phyloP scores from a whole-genome alignment of 2,797 vertebrate genomes.

The Tadarida brasiliensis region DNA sequence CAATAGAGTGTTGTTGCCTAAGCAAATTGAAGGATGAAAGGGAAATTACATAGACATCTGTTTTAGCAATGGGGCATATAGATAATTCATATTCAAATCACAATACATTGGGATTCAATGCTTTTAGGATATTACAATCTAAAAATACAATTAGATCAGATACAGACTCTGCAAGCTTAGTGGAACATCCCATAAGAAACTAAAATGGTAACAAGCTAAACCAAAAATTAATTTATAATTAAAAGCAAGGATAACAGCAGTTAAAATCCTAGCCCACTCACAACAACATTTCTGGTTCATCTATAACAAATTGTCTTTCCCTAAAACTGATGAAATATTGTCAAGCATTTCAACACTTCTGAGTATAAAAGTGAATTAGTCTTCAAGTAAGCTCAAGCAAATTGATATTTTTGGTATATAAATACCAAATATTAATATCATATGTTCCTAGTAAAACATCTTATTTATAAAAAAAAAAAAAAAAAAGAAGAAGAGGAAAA shows the following conservation, averaged over 20 bases:
- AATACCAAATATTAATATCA: slow-evolving; percentile 61
- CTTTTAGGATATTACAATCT: slow-evolving; percentile 54
- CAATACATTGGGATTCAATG: slow-evolving; percentile 14
- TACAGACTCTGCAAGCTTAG: slow-evolving; percentile 4
- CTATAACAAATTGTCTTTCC: slow-evolving; percentile 24
- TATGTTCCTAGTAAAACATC: slow-evolving; percentile 7
- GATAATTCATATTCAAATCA: slow-evolving; percentile 63
- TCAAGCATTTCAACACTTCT: slow-evolving; percentile 33
- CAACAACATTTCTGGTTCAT: slow-evolving; percentile 21
- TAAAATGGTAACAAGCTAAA: slow-evolving; percentile 60
- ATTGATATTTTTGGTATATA: slow-evolving; percentile 44
- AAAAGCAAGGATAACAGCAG: slow-evolving; percentile 62
- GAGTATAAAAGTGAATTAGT: slow-evolving; percentile 9
- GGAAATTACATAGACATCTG: slow-evolving; percentile 54
- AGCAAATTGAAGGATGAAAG: neutral
- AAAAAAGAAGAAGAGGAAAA: too few species aligned
- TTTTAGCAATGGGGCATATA: slow-evolving; percentile 48
- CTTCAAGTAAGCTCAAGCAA: slow-evolving; percentile 28
- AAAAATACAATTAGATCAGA: slow-evolving; percentile 48
- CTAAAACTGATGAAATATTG: slow-evolving; percentile 23
- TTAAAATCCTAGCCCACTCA: slow-evolving; percentile 53
- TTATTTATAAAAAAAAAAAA: neutral
- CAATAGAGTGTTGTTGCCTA: slow-evolving; percentile 2
- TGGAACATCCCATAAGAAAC: slow-evolving; percentile 61
- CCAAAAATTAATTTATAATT: slow-evolving; percentile 71